phyloP scores from a whole-genome alignment of 2,113 vertebrate species.

The Urocynchramus pylzowi region DNA sequence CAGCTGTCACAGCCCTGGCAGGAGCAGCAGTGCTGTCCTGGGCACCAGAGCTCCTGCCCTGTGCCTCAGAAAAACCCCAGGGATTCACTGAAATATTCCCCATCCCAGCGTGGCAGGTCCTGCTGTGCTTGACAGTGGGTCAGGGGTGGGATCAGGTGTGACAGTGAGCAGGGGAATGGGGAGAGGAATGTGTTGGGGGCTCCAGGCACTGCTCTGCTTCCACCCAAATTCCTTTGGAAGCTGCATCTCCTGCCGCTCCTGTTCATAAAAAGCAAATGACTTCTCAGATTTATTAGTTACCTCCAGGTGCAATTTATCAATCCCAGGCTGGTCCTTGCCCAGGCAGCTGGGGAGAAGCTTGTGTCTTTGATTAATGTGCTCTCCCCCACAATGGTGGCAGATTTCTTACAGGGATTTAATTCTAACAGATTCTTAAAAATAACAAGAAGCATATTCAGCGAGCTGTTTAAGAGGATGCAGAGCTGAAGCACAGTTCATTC shows the following conservation, averaged over 20 bases:
- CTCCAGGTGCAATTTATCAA: constrained; percentile 67
- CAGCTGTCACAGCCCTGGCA: not conserved
- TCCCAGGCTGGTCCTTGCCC: constrained; percentile 3
- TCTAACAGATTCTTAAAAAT: constrained; percentile 60
- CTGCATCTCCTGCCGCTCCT: not conserved
- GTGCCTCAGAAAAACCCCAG: accelerated
- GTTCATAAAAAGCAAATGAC: constrained; percentile 66
- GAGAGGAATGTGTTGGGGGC: not conserved
- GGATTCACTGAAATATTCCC: not conserved
- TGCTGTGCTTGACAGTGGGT: not conserved
- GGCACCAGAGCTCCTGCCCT: accelerated
- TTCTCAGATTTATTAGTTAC: constrained; percentile 68
- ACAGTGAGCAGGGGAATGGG: not conserved
- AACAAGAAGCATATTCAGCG: constrained; percentile 28
- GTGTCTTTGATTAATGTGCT: constrained; percentile 53
- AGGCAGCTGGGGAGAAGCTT: constrained; percentile 17
- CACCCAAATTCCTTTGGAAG: not conserved
- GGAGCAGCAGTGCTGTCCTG: accelerated
- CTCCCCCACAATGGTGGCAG: constrained; percentile 30
- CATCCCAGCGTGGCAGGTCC: accelerated
- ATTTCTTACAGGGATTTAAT: constrained; percentile 59
- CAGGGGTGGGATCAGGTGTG: not conserved
- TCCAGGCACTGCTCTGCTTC: not conserved
- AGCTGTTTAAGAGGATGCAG: not conserved
- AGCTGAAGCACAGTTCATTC: not conserved